phyloP scores from a whole-genome alignment of 2,113 vertebrate species.

The Sarotherodon lohbergeri region DNA sequence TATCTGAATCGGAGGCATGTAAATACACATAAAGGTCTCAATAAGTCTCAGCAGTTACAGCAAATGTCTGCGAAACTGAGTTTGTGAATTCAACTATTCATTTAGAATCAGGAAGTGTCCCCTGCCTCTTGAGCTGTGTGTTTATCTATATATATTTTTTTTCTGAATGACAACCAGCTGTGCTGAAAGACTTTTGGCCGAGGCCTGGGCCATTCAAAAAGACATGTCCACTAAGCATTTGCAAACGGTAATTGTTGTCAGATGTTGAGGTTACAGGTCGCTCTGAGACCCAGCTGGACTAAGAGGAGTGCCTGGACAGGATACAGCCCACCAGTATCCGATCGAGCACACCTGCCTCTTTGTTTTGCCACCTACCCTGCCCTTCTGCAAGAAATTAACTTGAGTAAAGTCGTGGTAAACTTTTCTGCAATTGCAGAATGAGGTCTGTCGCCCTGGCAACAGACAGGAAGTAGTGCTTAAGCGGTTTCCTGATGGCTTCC shows the following conservation, averaged over 20 bases:
- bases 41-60: background rate
- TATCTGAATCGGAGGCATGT: background rate
- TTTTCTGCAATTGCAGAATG: conserved; percentile 50
- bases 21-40: background rate
- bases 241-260: conserved; percentile 48
- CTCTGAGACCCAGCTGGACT: conserved; percentile 8
- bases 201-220: background rate
- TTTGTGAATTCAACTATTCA: background rate
- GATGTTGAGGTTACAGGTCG: conserved; percentile 43
- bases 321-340: background rate
- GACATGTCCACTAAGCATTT: background rate
- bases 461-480: conserved; percentile 77
- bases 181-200: background rate
- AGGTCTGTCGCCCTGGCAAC: conserved; percentile 68
- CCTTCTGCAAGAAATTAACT: conserved; percentile 32
- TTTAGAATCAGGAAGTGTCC: conserved; percentile 21
- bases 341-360: conserved; percentile 39
- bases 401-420: background rate
- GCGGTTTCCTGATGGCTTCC: conserved; percentile 77
- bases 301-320: conserved; percentile 9
- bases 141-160: conserved; percentile 32
- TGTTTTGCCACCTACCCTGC: conserved; percentile 16
- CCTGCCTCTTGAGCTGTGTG: background rate
- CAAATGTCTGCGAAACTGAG: background rate
- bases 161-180: conserved; percentile 63